Base-by-base conservation (phyloP, 1,140 invertebrate species). In the Pseudomyrmex dendroicus region DNA sequence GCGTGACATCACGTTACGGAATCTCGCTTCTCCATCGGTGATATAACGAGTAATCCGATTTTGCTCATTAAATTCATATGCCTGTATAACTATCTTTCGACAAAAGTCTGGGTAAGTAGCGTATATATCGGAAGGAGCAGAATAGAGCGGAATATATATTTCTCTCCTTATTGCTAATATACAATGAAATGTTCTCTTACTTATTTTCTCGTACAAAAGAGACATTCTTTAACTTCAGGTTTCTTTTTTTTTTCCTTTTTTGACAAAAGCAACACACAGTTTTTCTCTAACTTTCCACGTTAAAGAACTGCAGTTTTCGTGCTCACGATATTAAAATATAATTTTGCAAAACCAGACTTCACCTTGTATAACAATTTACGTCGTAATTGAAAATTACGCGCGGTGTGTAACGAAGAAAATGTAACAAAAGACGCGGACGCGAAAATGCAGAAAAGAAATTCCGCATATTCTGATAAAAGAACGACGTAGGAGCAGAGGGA, bases 51-150 rank as follows among this genome's bases (percentile, higher is more conserved):
- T 54, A 76, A 76, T 63, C 73, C 48, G 73, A 76, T 76, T 76
- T 64, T 64, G 61, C 73, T 76, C 73, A 76, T 76, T 76, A 76
- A 76, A 76, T 76, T 76, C 73, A 76, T 44, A 62, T 64, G 73
- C 61, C 54, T 76, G 48, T 25, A 46, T 74, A 74, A 63, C 59
- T 44, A 35, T 76, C 48, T 76, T 64, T 54, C 61, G 48, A 76
- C 61, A 64, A 4, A 76, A 76, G 25, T 76, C 48, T 35, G 54
- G 7, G 13, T 64, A 76, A 76, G 22, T 54, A 64, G 59, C 9
- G 20, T 44, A 54, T 2, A 35, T 35, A 35, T 25, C 13, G 12
- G 13, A 8, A 20, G 25, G 8, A 25, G 44, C 15, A 64, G 25
- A 64, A 3, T 52, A 7, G 12, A 52, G 22, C 15, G 12, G 5